These are phyloP conservation scores for Bedellia somnulentella DNA, from an alignment of 2,888 invertebrate genomes.

Conservation along the genomic window DNA sequence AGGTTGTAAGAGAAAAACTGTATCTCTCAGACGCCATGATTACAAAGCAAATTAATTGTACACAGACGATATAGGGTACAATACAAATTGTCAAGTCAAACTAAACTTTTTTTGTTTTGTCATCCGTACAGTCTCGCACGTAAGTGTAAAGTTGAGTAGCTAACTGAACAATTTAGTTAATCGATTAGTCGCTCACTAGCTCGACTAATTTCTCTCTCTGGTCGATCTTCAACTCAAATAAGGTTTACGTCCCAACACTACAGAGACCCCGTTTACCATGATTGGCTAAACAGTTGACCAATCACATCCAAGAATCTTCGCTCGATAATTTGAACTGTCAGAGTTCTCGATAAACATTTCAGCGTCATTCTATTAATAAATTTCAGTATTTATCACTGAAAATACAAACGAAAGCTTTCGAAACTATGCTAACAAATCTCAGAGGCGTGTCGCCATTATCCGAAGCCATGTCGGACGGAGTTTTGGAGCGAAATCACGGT, in stretches of 20 bases:
- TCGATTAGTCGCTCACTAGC: no score
- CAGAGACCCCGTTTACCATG: no score
- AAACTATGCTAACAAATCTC: slow-evolving; percentile 25
- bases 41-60: slow-evolving; percentile 61
- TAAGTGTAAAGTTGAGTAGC: no score
- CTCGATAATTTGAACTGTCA: slow-evolving; percentile 45
- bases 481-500: slow-evolving; percentile 34
- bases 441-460: slow-evolving; percentile 42
- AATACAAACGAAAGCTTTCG: slow-evolving; percentile 11
- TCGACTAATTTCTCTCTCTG: no score
- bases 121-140: no score
- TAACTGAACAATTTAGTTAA: no score
- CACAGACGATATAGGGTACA: not conserved
- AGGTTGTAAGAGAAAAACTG: slow-evolving; percentile 89
- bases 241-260: no score
- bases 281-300: slow-evolving; percentile 22
- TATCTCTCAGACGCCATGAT: slow-evolving; percentile 95
- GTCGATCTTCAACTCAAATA: no score
- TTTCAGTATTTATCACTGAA: slow-evolving; percentile 16
- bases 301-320: slow-evolving; percentile 20
- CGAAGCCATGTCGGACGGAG: slow-evolving; percentile 42
- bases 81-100: no score
- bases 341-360: slow-evolving; percentile 13
- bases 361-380: slow-evolving; percentile 42
- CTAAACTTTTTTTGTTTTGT: no score